phyloP scores from a whole-genome alignment of 2,797 vertebrate genomes.

The Taeniopygia guttata region DNA sequence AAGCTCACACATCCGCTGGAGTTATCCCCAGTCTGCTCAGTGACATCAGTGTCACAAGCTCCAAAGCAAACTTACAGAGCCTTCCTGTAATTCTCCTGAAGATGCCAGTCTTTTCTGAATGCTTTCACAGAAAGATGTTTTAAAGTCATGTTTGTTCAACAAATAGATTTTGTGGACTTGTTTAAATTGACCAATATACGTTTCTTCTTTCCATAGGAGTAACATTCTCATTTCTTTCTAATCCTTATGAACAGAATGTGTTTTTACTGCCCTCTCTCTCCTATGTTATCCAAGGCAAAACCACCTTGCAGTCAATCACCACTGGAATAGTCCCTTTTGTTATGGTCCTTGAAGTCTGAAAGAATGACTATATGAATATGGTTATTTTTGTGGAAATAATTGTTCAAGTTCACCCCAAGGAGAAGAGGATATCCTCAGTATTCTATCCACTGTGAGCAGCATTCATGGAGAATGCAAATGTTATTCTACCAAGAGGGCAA shows the following conservation, averaged over 20 bases:
- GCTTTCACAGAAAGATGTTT: background rate
- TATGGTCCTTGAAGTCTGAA: background rate
- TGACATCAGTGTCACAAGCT: background rate
- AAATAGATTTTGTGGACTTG: background rate
- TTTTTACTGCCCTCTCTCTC: background rate
- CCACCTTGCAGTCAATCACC: background rate
- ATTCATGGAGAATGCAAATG: fast-evolving
- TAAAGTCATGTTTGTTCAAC: background rate
- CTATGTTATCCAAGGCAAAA: background rate
- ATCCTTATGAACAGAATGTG: background rate
- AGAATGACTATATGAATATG: background rate
- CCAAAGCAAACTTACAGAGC: background rate
- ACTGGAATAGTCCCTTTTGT: background rate
- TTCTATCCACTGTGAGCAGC: fast-evolving
- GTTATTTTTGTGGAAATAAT: background rate
- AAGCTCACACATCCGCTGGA: background rate
- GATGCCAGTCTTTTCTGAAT: background rate
- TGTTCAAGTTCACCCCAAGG: background rate
- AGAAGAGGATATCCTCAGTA: background rate
- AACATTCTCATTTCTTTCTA: background rate
- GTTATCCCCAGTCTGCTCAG: background rate
- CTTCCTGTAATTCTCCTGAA: constrained; percentile 23
- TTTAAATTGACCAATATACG: background rate
- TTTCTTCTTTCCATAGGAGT: background rate
- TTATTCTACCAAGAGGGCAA: background rate